Percentiles rank a stretch among this genome's conserved stretches.
Evolutionary conservation across 1,140 invertebrate genomes (phyloP).

Genomic region (Oedothorax gibbosus): DNA sequence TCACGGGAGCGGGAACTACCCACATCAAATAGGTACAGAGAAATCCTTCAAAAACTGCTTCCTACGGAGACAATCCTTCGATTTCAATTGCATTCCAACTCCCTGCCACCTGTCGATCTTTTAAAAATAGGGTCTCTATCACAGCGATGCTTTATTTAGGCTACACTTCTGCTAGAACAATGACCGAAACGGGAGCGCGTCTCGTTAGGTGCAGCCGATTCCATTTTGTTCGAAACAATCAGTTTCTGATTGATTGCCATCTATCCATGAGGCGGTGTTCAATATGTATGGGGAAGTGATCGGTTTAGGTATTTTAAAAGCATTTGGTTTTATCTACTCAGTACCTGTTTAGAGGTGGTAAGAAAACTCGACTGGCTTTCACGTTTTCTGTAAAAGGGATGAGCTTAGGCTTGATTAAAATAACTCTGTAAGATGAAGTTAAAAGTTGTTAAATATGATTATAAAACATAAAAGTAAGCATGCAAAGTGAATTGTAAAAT

Average conservation of each 20-base stretch:
- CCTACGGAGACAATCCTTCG: conserved; percentile 29
- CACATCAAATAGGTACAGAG: too few species aligned
- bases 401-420: too few species aligned
- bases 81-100: conserved; percentile 21
- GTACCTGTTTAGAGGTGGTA: too few species aligned
- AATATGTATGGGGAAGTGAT: conserved; percentile 8
- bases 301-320: too few species aligned
- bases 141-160: conserved; percentile 37
- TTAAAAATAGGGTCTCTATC: conserved; percentile 37
- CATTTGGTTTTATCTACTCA: too few species aligned
- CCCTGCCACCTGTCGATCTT: conserved; percentile 10
- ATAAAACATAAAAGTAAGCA: too few species aligned
- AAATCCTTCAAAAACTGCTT: conserved; percentile 8
- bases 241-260: conserved; percentile 32
- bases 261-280: background rate
- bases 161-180: conserved; percentile 15
- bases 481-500: too few species aligned
- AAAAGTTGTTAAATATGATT: too few species aligned
- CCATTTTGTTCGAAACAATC: conserved; percentile 42
- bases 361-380: too few species aligned
- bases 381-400: too few species aligned
- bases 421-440: too few species aligned
- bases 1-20: too few species aligned
- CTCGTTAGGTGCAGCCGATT: background rate
- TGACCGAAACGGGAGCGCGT: conserved; percentile 37